phyloP scores from a whole-genome alignment of 2,797 vertebrate genomes.

The Notamacropus eugenii region DNA sequence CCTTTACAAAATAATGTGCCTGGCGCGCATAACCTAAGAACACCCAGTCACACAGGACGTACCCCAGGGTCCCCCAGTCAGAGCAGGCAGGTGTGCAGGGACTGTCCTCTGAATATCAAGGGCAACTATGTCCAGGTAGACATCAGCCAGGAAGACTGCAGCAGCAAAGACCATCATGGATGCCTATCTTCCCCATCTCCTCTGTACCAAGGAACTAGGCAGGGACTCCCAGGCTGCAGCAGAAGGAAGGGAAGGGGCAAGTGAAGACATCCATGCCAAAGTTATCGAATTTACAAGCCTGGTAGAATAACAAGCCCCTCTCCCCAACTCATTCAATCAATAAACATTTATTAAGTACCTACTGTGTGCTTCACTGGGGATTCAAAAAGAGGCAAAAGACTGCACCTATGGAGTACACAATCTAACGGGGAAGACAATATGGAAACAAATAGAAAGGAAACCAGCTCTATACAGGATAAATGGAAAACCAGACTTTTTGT shows the following conservation, averaged over 20 bases:
- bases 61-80: not conserved
- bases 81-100: too few relatives aligned
- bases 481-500: too few relatives aligned
- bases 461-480: too few relatives aligned
- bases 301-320: not conserved
- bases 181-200: too few relatives aligned
- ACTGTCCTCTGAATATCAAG: too few relatives aligned
- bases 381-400: not conserved
- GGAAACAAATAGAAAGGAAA: too few relatives aligned
- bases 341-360: not conserved
- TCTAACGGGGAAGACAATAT: too few relatives aligned
- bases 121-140: too few relatives aligned
- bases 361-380: not conserved
- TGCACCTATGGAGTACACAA: not conserved
- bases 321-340: not conserved
- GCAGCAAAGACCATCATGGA: too few relatives aligned
- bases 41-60: not conserved
- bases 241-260: not conserved
- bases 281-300: not conserved
- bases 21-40: not conserved
- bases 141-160: not conserved
- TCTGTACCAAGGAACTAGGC: not conserved
- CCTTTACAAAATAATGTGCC: not conserved
- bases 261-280: not conserved
- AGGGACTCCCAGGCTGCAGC: not conserved